phyloP scores from a whole-genome alignment of 2,797 vertebrate species.

The Gouania willdenowi region DNA sequence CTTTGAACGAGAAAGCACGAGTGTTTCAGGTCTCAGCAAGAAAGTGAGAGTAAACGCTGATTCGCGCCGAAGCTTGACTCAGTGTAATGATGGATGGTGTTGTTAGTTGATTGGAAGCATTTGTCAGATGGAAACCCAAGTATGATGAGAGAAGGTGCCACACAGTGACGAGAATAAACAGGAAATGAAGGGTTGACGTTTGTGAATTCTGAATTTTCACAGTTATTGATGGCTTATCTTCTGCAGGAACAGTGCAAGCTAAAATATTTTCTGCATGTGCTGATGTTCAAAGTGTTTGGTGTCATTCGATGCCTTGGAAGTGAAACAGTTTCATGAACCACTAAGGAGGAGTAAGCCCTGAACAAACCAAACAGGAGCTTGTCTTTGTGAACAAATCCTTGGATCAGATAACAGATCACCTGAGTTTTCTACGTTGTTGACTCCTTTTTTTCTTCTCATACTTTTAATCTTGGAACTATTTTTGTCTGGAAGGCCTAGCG shows the following conservation, averaged over 20 bases:
- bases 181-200: constrained; percentile 70
- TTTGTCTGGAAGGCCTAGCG: constrained; percentile 8
- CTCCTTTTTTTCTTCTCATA: constrained; percentile 9
- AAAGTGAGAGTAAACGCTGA: too few species aligned
- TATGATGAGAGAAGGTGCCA: constrained; percentile 9
- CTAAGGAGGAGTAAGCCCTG: not conserved
- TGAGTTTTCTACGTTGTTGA: constrained; percentile 19
- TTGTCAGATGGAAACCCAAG: too few species aligned
- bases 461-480: not conserved
- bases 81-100: not conserved
- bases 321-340: constrained; percentile 19
- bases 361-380: constrained; percentile 21
- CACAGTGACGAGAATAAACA: constrained; percentile 54
- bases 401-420: constrained; percentile 19
- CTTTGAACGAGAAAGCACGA: too few species aligned
- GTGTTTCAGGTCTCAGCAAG: too few species aligned
- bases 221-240: constrained; percentile 46
- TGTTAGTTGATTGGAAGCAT: constrained; percentile 26
- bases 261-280: too few species aligned
- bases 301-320: not conserved
- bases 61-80: constrained; percentile 14
- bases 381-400: constrained; percentile 21
- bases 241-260: constrained; percentile 29
- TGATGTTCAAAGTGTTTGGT: not conserved
- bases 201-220: constrained; percentile 53